phyloP scores from a whole-genome alignment of 2,888 invertebrate genomes.

The Thecophora atra region DNA sequence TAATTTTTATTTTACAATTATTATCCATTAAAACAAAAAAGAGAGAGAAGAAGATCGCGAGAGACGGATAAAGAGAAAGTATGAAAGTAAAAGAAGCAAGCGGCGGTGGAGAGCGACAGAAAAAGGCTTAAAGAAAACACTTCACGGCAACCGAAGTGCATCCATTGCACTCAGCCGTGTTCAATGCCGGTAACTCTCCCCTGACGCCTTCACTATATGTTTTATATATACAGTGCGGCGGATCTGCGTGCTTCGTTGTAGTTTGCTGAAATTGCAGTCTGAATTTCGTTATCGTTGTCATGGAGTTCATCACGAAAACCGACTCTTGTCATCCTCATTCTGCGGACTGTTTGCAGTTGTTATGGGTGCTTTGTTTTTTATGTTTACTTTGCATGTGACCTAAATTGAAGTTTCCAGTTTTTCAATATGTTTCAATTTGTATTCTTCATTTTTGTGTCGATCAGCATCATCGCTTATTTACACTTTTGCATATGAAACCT shows the following conservation, averaged over 20 bases:
- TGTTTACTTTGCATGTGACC: slow-evolving; percentile 44
- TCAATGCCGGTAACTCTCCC: too few species aligned
- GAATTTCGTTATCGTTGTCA: not conserved
- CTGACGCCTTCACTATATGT: slow-evolving; percentile 2
- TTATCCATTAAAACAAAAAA: not conserved
- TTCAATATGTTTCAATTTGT: not conserved
- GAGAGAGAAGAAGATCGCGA: not conserved
- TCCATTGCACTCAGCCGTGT: too few species aligned
- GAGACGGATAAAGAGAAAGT: not conserved
- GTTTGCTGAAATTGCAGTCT: not conserved
- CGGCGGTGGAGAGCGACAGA: not conserved
- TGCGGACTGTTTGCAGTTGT: slow-evolving; percentile 3
- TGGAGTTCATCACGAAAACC: not conserved
- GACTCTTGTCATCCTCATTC: not conserved
- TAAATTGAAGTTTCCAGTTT: slow-evolving; percentile 44
- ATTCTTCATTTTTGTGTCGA: not conserved
- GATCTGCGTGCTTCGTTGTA: not conserved
- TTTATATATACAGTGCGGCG: too few species aligned
- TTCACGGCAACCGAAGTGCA: too few species aligned
- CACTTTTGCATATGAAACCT: too few species aligned
- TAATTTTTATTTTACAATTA: slow-evolving; percentile 18
- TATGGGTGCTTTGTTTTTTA: slow-evolving; percentile 10
- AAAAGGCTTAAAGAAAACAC: too few species aligned
- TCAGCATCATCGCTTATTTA: not conserved
- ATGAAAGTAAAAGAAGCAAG: not conserved